phyloP scores from a whole-genome alignment of 2,888 invertebrate species.

The Harpalus rufipes region DNA sequence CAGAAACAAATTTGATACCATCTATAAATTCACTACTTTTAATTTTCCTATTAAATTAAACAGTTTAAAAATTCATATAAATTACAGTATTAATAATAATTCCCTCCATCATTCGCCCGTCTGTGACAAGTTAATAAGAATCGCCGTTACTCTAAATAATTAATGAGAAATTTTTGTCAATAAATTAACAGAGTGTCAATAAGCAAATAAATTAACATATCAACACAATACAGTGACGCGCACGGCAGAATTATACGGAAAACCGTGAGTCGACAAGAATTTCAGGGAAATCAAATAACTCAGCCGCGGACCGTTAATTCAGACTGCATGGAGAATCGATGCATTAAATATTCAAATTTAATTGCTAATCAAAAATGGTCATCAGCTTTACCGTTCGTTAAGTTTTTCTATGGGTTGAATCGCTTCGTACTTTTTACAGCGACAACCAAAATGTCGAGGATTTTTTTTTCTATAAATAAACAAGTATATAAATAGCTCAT shows the following conservation, averaged over 20 bases:
- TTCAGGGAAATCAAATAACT: slow-evolving; percentile 32
- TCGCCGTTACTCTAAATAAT: slow-evolving; percentile 37
- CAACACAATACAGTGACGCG: slow-evolving; percentile 33
- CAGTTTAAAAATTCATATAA: slow-evolving; percentile 1
- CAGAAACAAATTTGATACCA: not conserved
- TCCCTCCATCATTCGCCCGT: not conserved
- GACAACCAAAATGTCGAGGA: not conserved
- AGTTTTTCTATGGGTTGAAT: not conserved
- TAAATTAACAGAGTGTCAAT: slow-evolving; percentile 35
- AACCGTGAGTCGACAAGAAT: slow-evolving; percentile 32
- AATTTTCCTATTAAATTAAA: not conserved
- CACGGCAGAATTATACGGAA: slow-evolving; percentile 13
- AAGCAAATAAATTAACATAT: slow-evolving; percentile 49
- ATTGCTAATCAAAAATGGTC: slow-evolving; percentile 58
- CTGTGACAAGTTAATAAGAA: slow-evolving; percentile 33
- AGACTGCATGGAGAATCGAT: not conserved
- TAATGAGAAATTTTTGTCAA: slow-evolving; percentile 49
- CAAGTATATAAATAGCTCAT: too few relatives aligned
- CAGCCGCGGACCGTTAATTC: slow-evolving; percentile 27
- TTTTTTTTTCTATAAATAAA: too few relatives aligned
- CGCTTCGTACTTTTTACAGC: not conserved
- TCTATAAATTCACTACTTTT: not conserved
- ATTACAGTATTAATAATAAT: slow-evolving; percentile 28
- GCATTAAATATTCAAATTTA: slow-evolving; percentile 57
- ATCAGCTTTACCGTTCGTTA: slow-evolving; percentile 45